These are phyloP conservation scores for Cottoperca gobio DNA, from an alignment of 2,797 vertebrate genomes.

Conservation along the genomic window DNA sequence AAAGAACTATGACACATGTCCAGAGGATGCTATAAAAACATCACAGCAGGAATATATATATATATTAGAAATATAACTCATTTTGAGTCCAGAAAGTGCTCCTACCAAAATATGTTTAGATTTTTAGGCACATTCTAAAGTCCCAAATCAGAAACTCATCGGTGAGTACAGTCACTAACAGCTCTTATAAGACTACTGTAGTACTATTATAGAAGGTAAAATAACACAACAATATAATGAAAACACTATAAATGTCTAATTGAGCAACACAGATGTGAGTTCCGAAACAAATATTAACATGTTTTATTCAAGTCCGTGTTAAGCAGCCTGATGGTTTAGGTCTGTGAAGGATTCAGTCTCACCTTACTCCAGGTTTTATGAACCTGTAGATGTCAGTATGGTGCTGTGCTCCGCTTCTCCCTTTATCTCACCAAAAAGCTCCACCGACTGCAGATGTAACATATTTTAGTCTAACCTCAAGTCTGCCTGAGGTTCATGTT, in stretches of 20 bases:
- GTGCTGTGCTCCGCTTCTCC: conserved; percentile 69
- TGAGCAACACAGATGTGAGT: not conserved
- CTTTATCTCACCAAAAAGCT: conserved; percentile 72
- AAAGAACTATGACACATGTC: conserved; percentile 15
- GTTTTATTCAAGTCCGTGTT: not conserved
- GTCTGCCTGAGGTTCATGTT: conserved; percentile 82
- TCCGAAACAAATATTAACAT: fast-evolving
- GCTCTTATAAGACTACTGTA: not conserved
- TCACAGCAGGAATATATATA: conserved; percentile 13
- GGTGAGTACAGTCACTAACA: not conserved
- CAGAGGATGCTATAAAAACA: conserved; percentile 25
- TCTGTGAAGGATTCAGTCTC: conserved; percentile 24
- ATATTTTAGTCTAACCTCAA: conserved; percentile 80
- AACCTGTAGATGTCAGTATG: conserved; percentile 88
- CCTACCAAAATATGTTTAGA: too few relatives aligned
- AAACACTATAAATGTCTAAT: not conserved
- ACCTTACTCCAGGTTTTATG: conserved; percentile 69
- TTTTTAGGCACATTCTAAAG: not conserved
- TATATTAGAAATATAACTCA: not conserved
- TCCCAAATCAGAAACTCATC: not conserved
- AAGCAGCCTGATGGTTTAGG: not conserved
- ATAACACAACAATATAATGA: not conserved
- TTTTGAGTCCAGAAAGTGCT: too few relatives aligned
- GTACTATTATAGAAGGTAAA: not conserved
- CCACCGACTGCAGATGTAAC: conserved; percentile 78